These are phyloP conservation scores for Ornithorhynchus anatinus DNA, from an alignment of 2,113 vertebrate genomes.

Conservation along the genomic window DNA sequence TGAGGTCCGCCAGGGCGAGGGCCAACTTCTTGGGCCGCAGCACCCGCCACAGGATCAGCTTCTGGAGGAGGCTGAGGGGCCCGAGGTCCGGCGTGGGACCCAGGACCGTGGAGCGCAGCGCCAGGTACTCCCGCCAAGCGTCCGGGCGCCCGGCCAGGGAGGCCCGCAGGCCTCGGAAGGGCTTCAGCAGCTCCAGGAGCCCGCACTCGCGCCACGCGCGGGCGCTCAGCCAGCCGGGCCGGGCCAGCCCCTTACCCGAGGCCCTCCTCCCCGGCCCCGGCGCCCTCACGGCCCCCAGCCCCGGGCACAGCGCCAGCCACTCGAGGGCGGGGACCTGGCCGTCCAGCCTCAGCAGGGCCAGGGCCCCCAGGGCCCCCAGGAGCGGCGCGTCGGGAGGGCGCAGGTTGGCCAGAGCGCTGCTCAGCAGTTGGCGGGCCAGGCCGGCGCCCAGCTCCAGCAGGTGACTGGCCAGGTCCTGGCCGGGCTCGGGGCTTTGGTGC, in stretches of 20 bases:
- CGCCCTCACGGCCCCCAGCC: constrained; percentile 62
- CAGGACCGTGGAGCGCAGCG: constrained; percentile 69
- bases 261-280: background rate
- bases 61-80: constrained; percentile 77
- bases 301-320: constrained; percentile 68
- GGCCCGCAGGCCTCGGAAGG: constrained; percentile 69
- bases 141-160: constrained; percentile 66
- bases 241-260: background rate
- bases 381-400: constrained; percentile 59
- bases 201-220: constrained; percentile 64
- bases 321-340: constrained; percentile 67
- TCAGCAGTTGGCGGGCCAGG: constrained; percentile 66
- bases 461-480: constrained; percentile 21
- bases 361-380: constrained; percentile 70
- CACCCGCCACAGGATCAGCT: constrained; percentile 81
- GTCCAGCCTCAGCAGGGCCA: constrained; percentile 63
- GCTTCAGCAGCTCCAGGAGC: constrained; percentile 69
- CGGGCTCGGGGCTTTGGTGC: background rate
- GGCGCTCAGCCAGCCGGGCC: constrained; percentile 71
- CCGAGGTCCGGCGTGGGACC: constrained; percentile 69
- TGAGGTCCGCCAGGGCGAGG: constrained; percentile 61
- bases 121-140: constrained; percentile 81
- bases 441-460: constrained; percentile 61
- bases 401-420: constrained; percentile 64
- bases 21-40: constrained; percentile 67